Percentiles rank a stretch among this genome's conserved stretches.
Evolutionary conservation across 53 echinoderm and acorn worm genomes (phyloP).

Genomic region (Antedon mediterranea): DNA sequence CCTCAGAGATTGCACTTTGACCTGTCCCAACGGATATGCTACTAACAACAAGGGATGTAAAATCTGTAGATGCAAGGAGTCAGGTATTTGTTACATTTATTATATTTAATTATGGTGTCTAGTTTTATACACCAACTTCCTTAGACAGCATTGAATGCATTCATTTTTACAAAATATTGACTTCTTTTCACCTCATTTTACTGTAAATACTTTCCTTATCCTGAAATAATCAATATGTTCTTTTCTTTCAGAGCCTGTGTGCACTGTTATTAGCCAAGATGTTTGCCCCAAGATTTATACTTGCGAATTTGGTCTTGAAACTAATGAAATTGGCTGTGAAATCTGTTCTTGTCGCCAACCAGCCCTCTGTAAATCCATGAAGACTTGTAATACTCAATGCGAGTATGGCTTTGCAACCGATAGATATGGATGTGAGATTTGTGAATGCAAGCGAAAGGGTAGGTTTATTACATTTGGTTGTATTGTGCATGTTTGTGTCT

Average conservation of each 20-base stretch:
- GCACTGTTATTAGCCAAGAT: neutral
- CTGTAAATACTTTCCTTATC: too few relatives aligned
- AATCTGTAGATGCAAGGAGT: neutral
- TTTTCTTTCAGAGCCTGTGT: neutral
- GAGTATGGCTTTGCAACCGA: slow-evolving; percentile 7
- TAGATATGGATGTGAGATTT: slow-evolving; percentile 21
- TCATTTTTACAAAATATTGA: too few relatives aligned
- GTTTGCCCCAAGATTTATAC: neutral
- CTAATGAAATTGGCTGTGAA: neutral
- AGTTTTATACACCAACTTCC: too few relatives aligned
- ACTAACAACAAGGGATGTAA: slow-evolving; percentile 11
- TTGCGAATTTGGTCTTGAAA: neutral
- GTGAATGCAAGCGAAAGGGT: slow-evolving; percentile 7
- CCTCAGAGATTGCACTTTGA: slow-evolving; percentile 9
- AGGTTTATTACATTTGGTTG: too few relatives aligned
- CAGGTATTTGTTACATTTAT: neutral
- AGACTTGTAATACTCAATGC: slow-evolving; percentile 4
- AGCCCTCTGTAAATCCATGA: neutral
- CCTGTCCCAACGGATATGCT: slow-evolving; percentile 27
- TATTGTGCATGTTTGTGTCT: too few relatives aligned
- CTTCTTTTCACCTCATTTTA: too few relatives aligned
- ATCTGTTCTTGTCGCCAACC: neutral
- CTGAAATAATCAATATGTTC: too few relatives aligned
- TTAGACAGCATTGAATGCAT: too few relatives aligned
- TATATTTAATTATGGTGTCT: too few relatives aligned